phyloP scores from a whole-genome alignment of 1,140 invertebrate species.

The Leptinotarsa defecta region DNA sequence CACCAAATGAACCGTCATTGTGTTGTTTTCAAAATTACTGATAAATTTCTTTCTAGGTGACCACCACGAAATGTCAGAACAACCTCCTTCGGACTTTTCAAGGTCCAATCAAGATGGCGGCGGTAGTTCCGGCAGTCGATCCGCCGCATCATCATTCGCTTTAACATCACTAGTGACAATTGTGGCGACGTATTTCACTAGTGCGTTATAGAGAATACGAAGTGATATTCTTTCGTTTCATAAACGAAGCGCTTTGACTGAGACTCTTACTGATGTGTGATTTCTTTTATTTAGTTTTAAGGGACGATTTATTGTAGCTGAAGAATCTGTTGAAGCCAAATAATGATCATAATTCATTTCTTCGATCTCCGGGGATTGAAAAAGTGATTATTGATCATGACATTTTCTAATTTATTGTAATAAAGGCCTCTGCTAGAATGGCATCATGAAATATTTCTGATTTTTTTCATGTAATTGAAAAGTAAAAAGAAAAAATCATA shows the following conservation, averaged over 20 bases:
- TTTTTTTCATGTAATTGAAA: not conserved
- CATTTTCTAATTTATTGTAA: conserved; percentile 1
- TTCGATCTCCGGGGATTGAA: not conserved
- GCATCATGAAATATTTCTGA: not conserved
- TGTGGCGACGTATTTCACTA: conserved; percentile 28
- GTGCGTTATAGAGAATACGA: conserved; percentile 32
- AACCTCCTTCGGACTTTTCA: conserved; percentile 29
- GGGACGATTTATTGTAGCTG: not conserved
- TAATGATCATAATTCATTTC: not conserved
- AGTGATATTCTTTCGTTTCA: conserved; percentile 42
- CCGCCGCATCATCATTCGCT: conserved; percentile 6
- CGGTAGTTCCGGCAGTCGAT: conserved; percentile 19
- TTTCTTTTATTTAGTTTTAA: conserved; percentile 21
- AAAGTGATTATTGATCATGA: not conserved
- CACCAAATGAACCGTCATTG: not conserved
- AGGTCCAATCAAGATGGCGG: conserved; percentile 5
- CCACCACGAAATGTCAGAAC: conserved; percentile 31
- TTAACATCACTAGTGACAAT: conserved; percentile 30
- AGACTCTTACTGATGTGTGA: conserved; percentile 29
- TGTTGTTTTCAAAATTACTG: no score
- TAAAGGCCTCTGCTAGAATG: not conserved
- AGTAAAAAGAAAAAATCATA: no score
- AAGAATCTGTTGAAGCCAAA: conserved; percentile 22
- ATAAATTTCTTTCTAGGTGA: conserved; percentile 27
- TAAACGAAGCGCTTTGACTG: conserved; percentile 45